These are phyloP conservation scores for Heteromyza rotundicornis DNA, from an alignment of 2,888 invertebrate species.

Conservation along the genomic window DNA sequence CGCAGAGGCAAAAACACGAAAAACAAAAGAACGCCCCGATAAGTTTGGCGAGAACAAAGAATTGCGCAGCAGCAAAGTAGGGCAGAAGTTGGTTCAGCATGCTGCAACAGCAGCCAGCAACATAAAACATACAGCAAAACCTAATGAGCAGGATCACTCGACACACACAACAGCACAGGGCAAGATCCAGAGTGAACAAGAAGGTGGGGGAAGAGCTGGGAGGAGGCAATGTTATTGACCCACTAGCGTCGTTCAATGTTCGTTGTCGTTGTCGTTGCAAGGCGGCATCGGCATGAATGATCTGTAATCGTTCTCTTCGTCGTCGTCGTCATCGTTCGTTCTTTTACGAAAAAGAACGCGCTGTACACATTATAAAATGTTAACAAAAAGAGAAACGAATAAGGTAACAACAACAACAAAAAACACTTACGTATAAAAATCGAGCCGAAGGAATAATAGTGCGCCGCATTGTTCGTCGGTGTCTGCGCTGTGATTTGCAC, in stretches of 20 bases:
- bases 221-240: background rate
- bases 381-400: background rate
- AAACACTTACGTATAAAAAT: no score
- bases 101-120: conserved; percentile 1
- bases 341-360: no score
- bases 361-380: no score
- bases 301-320: background rate
- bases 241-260: background rate
- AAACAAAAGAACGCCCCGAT: no score
- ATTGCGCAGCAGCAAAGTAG: no score
- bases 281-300: background rate
- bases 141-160: no score
- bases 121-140: background rate
- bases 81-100: no score
- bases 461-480: background rate
- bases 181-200: background rate
- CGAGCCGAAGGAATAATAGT: no score
- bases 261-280: background rate
- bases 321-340: no score
- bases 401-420: background rate
- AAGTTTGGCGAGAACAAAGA: no score
- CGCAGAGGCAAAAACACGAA: no score
- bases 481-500: background rate
- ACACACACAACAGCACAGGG: no score
- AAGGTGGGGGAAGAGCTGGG: background rate